Conservation (phyloP, 2,113 vertebrate genomes). For the Baryphthengus martii region DNA sequence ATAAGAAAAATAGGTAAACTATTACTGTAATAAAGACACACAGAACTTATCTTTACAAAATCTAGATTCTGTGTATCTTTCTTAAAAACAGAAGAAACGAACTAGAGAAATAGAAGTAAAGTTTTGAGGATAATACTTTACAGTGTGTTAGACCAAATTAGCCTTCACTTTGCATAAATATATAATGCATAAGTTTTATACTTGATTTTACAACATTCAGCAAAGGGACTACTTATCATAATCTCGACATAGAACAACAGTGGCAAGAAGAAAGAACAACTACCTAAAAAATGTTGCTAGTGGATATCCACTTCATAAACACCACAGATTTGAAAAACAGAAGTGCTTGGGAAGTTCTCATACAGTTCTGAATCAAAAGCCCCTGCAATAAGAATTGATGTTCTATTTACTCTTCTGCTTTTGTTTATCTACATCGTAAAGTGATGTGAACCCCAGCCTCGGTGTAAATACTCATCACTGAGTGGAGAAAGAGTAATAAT, state of each 20-base stretch:
- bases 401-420: not conserved
- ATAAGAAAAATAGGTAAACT: not conserved
- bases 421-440: not conserved
- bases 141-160: not conserved
- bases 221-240: not conserved
- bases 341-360: not conserved
- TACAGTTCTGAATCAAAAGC: not conserved
- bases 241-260: not conserved
- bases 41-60: not conserved
- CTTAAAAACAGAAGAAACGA: not conserved
- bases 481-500: not conserved
- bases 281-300: not conserved
- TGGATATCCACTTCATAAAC: not conserved
- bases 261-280: not conserved
- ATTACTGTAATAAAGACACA: not conserved
- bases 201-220: not conserved
- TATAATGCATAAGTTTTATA: not conserved
- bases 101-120: not conserved
- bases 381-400: not conserved
- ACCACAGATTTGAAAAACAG: not conserved
- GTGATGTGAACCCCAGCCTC: not conserved
- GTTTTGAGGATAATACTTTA: not conserved
- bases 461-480: not conserved
- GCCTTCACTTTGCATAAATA: not conserved
- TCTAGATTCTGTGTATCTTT: not conserved